Base-by-base conservation (phyloP, 2,888 invertebrate genomes). In the Toxonevra muliebris region DNA sequence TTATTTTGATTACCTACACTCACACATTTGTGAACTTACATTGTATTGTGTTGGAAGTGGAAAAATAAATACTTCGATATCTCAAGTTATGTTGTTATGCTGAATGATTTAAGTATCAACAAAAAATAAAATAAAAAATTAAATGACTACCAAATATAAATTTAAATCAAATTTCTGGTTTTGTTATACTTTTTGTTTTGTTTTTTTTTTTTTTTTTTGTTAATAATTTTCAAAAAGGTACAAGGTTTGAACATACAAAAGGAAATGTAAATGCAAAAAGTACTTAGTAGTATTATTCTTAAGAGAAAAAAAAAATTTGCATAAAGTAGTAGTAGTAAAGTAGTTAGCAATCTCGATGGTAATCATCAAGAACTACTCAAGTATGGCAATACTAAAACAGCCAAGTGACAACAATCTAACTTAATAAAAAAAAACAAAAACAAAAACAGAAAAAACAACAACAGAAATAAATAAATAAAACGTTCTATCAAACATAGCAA, bases 401-500 rank as follows among this genome's bases (percentile, higher is more conserved):
- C 61, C 59, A 68, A 68, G 48, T 68, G 54, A 59, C 63, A 63
- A 62, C 48, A 48, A n/a, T 4, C 30, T 30, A 4, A 30, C 30
- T 30, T 30, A 30, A 7, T 30, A 7, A 30, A 30, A 17, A 12
- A 61, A 15, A 66, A 9, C 2, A 59, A n/a, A 59, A 42, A 59
- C 15, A 41, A 41, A 15, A 53, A 45, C 12, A 11, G 11, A 45
- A 45, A 12, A 45, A 48, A 48, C n/a, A 48, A 48, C 15, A 48
- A n/a, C 50, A 48, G 8, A n/a, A 15, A 48, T 15, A n/a, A 15
- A 48, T 15, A 48, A 15, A 48, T 48, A 48, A 15, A n/a, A 2
- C 13, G 45, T 30, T 30, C 30, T 30, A 30, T 30, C 30, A 30
- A 30, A 30, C 30, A 30, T 7, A n/a, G n/a, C n/a, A n/a, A 13